A percentile compares a stretch with the other conserved stretches of the same genome.
Evolutionary conservation across 2,888 invertebrate species (phyloP).

Genomic region (Artemia sinica): DNA sequence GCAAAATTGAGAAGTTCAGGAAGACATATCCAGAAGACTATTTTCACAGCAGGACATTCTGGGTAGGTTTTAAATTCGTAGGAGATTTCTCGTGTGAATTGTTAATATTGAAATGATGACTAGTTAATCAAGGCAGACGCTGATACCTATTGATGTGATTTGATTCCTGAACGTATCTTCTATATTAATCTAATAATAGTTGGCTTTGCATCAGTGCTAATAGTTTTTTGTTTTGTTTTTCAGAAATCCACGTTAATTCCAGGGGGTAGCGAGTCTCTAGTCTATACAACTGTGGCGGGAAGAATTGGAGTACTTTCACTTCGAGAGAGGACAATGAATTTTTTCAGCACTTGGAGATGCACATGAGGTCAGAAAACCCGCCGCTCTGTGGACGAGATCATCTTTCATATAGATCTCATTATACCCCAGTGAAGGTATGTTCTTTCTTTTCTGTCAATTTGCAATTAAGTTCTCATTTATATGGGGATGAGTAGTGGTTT

Average conservation of each 20-base stretch:
- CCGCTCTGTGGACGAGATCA: constrained; percentile 95
- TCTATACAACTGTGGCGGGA: constrained; percentile 89
- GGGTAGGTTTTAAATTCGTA: too few species aligned
- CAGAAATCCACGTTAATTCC: constrained; percentile 82
- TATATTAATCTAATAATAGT: background rate
- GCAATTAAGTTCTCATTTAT: background rate
- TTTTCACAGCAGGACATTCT: too few species aligned
- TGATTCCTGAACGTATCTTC: background rate
- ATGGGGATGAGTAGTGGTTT: background rate
- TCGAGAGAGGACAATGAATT: constrained; percentile 96
- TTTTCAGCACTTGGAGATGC: constrained; percentile 98
- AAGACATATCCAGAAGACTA: too few species aligned
- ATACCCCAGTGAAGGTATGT: constrained; percentile 81
- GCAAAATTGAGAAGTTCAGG: too few species aligned
- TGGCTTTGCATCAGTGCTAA: background rate
- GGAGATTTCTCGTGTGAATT: too few species aligned
- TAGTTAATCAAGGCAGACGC: constrained; percentile 14
- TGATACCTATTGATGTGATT: background rate
- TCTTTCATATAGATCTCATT: constrained; percentile 86
- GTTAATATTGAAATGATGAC: background rate
- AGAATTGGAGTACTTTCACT: constrained; percentile 74
- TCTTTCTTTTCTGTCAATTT: constrained; percentile 16
- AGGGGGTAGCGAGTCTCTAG: constrained; percentile 86
- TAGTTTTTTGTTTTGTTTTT: constrained; percentile 17
- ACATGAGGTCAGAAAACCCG: constrained; percentile 90